A percentile compares a stretch with the other conserved stretches of the same genome.
Evolutionary conservation across 2,888 invertebrate species (phyloP).

Genomic region (Selenia dentaria): DNA sequence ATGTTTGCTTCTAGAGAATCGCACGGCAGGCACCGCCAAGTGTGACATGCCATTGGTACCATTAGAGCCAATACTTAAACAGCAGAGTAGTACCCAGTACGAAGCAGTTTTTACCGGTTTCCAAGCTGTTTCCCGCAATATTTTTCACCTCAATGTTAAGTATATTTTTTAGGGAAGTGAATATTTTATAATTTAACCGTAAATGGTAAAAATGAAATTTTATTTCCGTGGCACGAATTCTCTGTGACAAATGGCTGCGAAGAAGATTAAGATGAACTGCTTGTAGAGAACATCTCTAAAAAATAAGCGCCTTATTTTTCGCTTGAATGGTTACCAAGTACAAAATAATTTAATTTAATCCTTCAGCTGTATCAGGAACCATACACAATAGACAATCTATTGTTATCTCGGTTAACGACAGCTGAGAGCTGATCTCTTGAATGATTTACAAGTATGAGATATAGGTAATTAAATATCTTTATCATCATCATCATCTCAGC

Average conservation of each 20-base stretch:
- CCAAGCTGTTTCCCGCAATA: constrained; percentile 16
- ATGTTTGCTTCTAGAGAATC: too few species aligned
- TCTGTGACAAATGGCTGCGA: constrained; percentile 18
- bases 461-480: too few species aligned
- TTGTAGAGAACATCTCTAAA: background rate
- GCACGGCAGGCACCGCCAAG: too few species aligned
- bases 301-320: background rate
- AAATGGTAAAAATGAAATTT: constrained; percentile 23
- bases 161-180: constrained; percentile 29
- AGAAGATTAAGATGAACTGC: constrained; percentile 10
- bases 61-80: too few species aligned
- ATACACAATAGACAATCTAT: too few species aligned
- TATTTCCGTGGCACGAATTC: constrained; percentile 25
- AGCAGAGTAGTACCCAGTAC: background rate
- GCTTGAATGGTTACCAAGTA: too few species aligned
- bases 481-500: too few species aligned
- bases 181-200: constrained; percentile 32
- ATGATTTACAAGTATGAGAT: too few species aligned
- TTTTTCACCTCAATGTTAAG: constrained; percentile 24
- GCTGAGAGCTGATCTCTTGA: too few species aligned
- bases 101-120: background rate
- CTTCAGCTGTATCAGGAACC: too few species aligned
- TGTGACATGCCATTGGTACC: too few species aligned
- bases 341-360: background rate
- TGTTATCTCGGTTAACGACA: too few species aligned